These are phyloP conservation scores for Anthopleura xanthogrammica DNA, from an alignment of 92 coral and sea anemone species.

Conservation along the genomic window DNA sequence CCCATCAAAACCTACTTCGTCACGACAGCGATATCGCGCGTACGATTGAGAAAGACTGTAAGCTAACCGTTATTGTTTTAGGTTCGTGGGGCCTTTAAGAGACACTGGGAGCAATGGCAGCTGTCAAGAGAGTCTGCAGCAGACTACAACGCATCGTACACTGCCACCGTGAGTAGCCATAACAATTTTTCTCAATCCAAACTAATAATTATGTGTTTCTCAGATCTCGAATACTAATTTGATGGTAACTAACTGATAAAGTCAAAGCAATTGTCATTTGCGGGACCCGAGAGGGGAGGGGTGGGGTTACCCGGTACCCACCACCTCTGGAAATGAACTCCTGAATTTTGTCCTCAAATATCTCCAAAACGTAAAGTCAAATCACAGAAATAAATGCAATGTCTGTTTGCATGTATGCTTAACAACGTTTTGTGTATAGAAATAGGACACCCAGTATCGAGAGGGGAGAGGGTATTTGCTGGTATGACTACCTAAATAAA, in stretches of 20 bases:
- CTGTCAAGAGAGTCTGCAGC: constrained; percentile 56
- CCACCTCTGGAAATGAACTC: no score
- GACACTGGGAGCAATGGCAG: constrained; percentile 64
- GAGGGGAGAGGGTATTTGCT: not conserved
- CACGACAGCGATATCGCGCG: no score
- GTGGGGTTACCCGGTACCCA: no score
- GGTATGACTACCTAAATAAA: not conserved
- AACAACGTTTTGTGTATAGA: no score
- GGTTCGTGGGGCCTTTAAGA: constrained; percentile 70
- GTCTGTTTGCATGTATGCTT: no score
- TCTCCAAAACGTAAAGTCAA: no score
- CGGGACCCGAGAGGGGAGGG: no score
- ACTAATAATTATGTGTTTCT: not conserved
- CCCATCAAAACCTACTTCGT: no score
- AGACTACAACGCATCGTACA: constrained; percentile 16
- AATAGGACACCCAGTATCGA: no score
- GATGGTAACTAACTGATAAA: not conserved
- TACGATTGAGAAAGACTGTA: not conserved
- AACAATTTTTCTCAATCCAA: not conserved
- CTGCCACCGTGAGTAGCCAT: constrained; percentile 1
- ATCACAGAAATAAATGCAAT: no score
- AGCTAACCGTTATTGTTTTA: not conserved
- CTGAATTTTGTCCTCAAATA: no score
- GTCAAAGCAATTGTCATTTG: no score
- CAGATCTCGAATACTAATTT: not conserved